Evolutionary conservation across 2,888 invertebrate species (phyloP), one percentile per base, ranked within the genome.

Genomic region (Buathra laborator): DNA sequence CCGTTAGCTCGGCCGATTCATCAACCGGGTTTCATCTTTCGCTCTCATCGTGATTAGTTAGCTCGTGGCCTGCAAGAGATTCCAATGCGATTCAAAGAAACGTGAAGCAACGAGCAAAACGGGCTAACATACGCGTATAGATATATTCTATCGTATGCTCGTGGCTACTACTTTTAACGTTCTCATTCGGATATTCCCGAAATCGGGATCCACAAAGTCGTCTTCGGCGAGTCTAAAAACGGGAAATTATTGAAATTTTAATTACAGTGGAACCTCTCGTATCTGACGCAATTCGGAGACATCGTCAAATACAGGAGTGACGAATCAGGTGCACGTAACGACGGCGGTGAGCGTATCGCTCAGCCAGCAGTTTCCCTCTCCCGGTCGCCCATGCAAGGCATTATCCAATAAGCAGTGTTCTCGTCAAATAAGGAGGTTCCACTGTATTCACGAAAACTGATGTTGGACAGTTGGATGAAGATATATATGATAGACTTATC

Each of bases 11-110:
- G 59, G 5, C 24, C 74, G 44, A 72, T 74, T 44, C 72, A 80
- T 74, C 74, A 46, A 12, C 32, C 53, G 29, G 44, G 44, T 67
- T 74, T 74, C 67, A 74, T 74, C 59, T 72, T 19, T 59, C 19
- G 53, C 72, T 80, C 53, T 56, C 43, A 74, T 56, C 74, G 56
- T 68, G 74, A 67, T 74, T 68, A 68, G 48, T 43, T 64, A 62
- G 16, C 19, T 59, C 62, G 62, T 6, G 32, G 62, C n/a, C 32
- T 37, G 37, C 12, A 14, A 44, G 12, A 1, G 14, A 46, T 68
- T 59, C 37, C 29, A 67, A 66, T 32, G 59, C 7, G 67, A 56
- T 74, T 81, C 46, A 74, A 46, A 29, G 12, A 71, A 79, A 56
- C 44, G 46, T 19, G 64, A 78, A 70, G 19, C 16, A 51, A 37